Evolutionary conservation across 2,888 invertebrate species (phyloP).

Genomic region (Archaeoteleia sp.): DNA sequence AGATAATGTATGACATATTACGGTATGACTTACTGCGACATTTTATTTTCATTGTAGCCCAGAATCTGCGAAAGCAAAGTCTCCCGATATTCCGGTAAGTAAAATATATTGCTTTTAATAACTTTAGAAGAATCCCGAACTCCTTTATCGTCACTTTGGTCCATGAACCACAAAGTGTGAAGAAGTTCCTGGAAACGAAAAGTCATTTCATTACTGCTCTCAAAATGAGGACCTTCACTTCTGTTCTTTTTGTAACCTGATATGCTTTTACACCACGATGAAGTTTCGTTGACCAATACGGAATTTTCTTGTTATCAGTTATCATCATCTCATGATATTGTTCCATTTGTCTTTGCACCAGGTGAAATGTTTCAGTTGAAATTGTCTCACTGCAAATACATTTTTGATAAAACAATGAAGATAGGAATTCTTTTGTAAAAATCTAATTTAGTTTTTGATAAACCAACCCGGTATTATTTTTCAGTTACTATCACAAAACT

Average conservation of each 20-base stretch:
- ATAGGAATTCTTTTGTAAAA: too few relatives aligned
- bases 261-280: constrained; percentile 88
- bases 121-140: constrained; percentile 88
- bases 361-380: constrained; percentile 93
- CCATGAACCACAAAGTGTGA: constrained; percentile 88
- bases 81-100: constrained; percentile 95
- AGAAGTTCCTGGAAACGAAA: constrained; percentile 85
- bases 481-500: neutral
- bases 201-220: constrained; percentile 25
- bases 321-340: constrained; percentile 88
- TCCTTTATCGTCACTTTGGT: constrained; percentile 81
- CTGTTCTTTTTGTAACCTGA: constrained; percentile 71
- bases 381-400: constrained; percentile 88
- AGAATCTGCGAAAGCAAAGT: constrained; percentile 87
- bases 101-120: constrained; percentile 93
- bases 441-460: too few relatives aligned
- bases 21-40: constrained; percentile 82
- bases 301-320: constrained; percentile 89
- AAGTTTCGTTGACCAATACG: constrained; percentile 88
- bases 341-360: constrained; percentile 94
- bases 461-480: too few relatives aligned
- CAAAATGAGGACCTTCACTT: constrained; percentile 1
- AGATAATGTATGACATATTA: neutral
- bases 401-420: too few relatives aligned
- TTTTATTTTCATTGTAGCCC: constrained; percentile 89